Base-by-base conservation (phyloP, 2,888 invertebrate genomes). In the Diadegma fenestrale region DNA sequence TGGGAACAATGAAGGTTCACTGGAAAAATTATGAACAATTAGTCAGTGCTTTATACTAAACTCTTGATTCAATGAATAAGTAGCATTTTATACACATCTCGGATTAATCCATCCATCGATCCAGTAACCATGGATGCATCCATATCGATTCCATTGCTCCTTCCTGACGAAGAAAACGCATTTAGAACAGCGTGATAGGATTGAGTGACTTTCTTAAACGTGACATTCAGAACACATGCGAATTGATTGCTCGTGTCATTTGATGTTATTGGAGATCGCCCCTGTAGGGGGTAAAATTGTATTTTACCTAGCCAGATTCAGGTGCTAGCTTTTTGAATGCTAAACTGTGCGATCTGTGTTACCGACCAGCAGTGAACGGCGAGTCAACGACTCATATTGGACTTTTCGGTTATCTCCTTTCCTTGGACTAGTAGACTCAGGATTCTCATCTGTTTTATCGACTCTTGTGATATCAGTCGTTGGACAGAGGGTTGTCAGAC, bases 71-170 rank as follows among this genome's bases (percentile, higher is more conserved):
- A 41, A 41, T 19, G 12, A 41, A 41, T 19, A 19, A n/a, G 12
- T 3, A 8, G 33, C 10, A 51, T 22, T 37, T 14, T 4, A 48
- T 10, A n/a, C 22, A 22, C 17, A 41, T 33, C 7, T 63, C n/a
- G n/a, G n/a, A n/a, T n/a, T n/a, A n/a, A n/a, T n/a, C n/a, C n/a
- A n/a, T n/a, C n/a, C n/a, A n/a, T n/a, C n/a, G n/a, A n/a, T n/a
- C n/a, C n/a, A n/a, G 26, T 43, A 48, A 45, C 37, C 22, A n/a
- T 6, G 12, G 69, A 54, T 64, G 75, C 71, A 64, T 69, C 26
- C 43, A 63, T 19, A 76, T 64, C 54, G 58, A 71, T 77, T 72
- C 19, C 54, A 41, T 77, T 72, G 58, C 48, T 61, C n/a, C n/a
- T n/a, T n/a, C n/a, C n/a, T n/a, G n/a, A n/a, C n/a, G n/a, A n/a